Conservation (phyloP, 2,113 vertebrate genomes). For the Prinia subflava region DNA sequence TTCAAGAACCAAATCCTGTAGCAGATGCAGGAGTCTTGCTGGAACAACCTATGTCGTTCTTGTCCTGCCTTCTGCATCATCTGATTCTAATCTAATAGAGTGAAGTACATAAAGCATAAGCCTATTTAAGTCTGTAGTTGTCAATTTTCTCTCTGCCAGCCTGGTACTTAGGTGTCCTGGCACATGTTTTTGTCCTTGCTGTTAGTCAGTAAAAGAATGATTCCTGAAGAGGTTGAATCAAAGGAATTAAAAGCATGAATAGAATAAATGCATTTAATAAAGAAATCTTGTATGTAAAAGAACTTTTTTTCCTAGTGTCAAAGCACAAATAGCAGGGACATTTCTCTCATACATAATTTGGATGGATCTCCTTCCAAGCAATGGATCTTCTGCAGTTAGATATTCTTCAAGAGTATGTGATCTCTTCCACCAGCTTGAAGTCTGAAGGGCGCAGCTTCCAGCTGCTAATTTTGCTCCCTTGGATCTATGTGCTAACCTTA, state of each 20-base stretch:
- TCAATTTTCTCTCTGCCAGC: neutral
- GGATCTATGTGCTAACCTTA: neutral
- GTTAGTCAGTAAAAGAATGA: neutral
- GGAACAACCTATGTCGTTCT: neutral
- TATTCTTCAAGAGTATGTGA: neutral
- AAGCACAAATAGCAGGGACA: neutral
- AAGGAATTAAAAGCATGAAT: neutral
- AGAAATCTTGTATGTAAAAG: neutral
- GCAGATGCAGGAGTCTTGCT: neutral
- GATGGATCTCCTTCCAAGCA: neutral
- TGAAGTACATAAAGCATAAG: neutral
- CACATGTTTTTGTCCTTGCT: neutral
- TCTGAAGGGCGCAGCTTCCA: conserved; percentile 3
- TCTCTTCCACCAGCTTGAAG: neutral
- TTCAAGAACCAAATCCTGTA: neutral
- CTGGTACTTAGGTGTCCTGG: neutral
- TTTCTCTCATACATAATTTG: neutral
- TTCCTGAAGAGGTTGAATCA: neutral
- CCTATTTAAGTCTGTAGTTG: neutral
- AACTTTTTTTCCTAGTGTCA: neutral
- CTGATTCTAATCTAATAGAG: neutral
- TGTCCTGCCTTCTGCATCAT: neutral
- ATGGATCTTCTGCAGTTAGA: neutral
- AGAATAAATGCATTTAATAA: neutral
- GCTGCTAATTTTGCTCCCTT: neutral